Evolutionary conservation across 2,113 vertebrate species (phyloP), one percentile per base, ranked within the genome.

Genomic region (Rattus rattus): DNA sequence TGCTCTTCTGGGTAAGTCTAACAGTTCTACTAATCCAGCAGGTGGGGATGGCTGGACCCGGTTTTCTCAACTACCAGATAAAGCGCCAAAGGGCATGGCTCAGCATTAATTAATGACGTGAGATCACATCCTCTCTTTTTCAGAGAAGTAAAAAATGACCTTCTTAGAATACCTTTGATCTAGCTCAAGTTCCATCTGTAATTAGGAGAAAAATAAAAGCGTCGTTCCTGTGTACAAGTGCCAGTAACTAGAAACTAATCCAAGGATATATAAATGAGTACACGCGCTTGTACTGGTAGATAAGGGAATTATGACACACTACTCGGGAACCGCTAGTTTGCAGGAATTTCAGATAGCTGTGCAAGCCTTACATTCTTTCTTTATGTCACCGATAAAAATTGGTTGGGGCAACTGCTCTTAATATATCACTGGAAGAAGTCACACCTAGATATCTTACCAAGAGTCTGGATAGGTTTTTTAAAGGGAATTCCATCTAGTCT

Each of bases 1-100:
- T 99, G 97, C 99, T 99, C 84, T 99, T 99, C 98, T 99, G 99
- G 99, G 99, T 99, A 99, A 99, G 99, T 99, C 93, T 1, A 24
- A 77, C 30, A 43, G 92, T 88, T 77, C 59, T 54, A 39, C 20
- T 47, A 56, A 76, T 20, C 94, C 90, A 86, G 95, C 98, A 98
- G 98, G 98, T 98, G 98, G 97, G 94, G 67, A 90, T 73, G 69
- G 69, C 97, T 95, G 65, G 92, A 65, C 36, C 75, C 12, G 39
- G 69, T 56, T 96, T 97, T 39, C 73, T 54, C 1, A 86, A 88
- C 86, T 86, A 39, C 81, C 77, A 85, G 89, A 80, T 20, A 87
- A 92, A 61, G 92, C 63, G 61, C 97, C 96, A 56, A 92, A 90
- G 92, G 95, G 76, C 91, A 83, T 85, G 88, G 96, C 92, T 88